These are phyloP conservation scores for Phyllotis vaccarum DNA, from an alignment of 2,797 vertebrate species.

Conservation along the genomic window DNA sequence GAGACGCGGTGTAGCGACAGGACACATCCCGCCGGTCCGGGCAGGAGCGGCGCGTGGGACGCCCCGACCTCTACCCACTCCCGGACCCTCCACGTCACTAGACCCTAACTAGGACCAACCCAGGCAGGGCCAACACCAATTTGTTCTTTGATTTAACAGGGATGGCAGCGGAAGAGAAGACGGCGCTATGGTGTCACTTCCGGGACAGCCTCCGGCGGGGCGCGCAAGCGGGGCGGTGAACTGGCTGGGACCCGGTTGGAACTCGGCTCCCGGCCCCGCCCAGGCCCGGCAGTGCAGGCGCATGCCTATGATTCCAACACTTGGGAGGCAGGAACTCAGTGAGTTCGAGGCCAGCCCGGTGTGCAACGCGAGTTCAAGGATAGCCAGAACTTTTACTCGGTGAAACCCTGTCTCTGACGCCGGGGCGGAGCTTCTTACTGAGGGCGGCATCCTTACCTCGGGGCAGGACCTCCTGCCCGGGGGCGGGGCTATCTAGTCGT, in stretches of 20 bases:
- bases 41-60: background rate
- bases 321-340: no score
- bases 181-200: background rate
- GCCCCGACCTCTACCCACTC: background rate
- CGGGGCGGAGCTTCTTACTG: background rate
- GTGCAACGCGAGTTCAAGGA: no score
- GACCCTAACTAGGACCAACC: background rate
- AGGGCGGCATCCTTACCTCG: no score
- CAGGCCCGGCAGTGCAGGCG: no score
- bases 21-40: background rate
- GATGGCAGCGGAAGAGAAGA: background rate
- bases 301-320: no score
- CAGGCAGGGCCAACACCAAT: background rate
- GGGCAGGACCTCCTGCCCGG: background rate
- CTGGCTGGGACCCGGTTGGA: background rate
- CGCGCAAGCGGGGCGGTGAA: no score
- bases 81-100: background rate
- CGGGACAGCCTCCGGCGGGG: background rate
- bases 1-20: background rate
- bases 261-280: fast-evolving
- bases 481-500: no score
- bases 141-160: background rate
- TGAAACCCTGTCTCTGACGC: no score
- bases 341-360: no score
- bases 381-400: no score